Evolutionary conservation across 2,888 invertebrate genomes (phyloP).

Genomic region (Spilarctia lutea): DNA sequence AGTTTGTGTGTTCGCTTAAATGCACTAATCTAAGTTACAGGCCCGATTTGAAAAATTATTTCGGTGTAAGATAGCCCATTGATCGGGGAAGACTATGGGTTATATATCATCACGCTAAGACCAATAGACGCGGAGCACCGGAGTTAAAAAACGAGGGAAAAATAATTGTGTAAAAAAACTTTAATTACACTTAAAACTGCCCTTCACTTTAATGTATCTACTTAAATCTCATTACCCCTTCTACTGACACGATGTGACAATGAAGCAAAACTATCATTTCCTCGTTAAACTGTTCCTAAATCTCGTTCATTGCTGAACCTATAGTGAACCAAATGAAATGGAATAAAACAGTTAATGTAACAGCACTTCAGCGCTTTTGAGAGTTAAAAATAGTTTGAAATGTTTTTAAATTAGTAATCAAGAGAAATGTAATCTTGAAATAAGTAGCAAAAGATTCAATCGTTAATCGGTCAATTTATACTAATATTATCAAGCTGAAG

Average conservation of each 20-base stretch:
- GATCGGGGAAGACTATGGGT: no score
- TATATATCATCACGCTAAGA: no score
- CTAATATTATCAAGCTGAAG: no score
- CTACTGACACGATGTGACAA: constrained; percentile 17
- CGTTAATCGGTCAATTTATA: constrained; percentile 17
- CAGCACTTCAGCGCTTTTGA: constrained; percentile 60
- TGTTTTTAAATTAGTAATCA: constrained; percentile 32
- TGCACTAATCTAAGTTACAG: no score
- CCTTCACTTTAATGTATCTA: not conserved
- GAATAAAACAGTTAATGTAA: constrained; percentile 65
- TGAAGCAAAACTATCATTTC: constrained; percentile 28
- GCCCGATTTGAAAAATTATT: no score
- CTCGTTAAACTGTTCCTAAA: constrained; percentile 31
- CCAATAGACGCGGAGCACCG: no score
- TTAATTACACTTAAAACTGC: not conserved
- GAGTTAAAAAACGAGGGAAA: no score
- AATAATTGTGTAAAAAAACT: no score
- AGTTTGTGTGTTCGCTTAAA: no score
- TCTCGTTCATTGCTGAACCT: constrained; percentile 33
- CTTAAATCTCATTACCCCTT: constrained; percentile 8
- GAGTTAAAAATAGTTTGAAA: constrained; percentile 58
- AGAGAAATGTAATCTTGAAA: constrained; percentile 1
- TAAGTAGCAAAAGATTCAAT: constrained; percentile 9
- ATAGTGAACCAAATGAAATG: constrained; percentile 37
- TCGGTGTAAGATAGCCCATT: no score